Conservation (phyloP, 2,797 vertebrate species). For the Anabacerthia variegaticeps region DNA sequence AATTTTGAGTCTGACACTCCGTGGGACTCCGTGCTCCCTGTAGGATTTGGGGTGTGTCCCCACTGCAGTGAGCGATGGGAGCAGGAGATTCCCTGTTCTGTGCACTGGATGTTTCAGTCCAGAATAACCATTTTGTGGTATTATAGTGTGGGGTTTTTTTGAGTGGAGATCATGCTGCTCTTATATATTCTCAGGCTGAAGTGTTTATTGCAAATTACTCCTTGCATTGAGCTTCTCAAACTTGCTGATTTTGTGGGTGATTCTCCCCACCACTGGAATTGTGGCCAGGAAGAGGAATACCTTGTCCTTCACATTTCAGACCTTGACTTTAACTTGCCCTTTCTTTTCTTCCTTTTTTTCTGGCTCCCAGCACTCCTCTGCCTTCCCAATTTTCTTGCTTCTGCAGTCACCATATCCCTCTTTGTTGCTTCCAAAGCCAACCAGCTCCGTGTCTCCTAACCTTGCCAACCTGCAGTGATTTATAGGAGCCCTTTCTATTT, state of each 20-base stretch:
- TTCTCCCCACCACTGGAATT: background rate
- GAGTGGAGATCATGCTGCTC: background rate
- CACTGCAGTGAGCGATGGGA: fast-evolving
- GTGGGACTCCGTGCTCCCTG: fast-evolving
- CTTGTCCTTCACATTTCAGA: background rate
- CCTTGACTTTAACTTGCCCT: background rate
- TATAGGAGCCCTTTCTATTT: background rate
- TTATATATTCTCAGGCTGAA: background rate
- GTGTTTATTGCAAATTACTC: background rate
- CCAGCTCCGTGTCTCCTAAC: background rate
- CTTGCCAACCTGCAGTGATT: background rate
- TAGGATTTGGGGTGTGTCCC: background rate
- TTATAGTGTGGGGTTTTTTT: background rate
- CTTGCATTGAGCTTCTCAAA: background rate
- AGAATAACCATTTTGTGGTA: background rate
- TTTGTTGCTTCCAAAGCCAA: background rate
- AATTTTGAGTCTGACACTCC: background rate
- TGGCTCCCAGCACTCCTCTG: background rate
- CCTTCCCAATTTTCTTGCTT: background rate
- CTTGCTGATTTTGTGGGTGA: background rate
- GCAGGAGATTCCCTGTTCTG: background rate
- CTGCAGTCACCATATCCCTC: background rate
- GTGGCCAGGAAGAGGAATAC: background rate
- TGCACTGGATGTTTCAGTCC: background rate
- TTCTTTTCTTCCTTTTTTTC: background rate